Base-by-base conservation (phyloP, 2,888 invertebrate species). In the Ctenicera cuprea region DNA sequence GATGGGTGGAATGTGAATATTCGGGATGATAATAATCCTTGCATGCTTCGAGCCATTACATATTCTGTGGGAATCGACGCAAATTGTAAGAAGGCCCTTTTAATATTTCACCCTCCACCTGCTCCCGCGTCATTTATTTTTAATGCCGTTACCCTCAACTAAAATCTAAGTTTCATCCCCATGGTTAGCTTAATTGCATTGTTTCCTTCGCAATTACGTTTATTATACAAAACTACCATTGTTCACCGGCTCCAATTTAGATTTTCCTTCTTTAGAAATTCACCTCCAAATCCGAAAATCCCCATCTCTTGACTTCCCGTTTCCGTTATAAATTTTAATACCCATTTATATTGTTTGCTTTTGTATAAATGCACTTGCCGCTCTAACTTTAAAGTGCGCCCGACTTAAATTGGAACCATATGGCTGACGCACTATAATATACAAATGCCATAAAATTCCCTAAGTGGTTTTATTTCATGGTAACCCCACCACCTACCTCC, bases 191-290 rank as follows among this genome's bases (percentile, higher is more conserved):
- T 77, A 77, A 77, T 77, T 74, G 77, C 77, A 71, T 76, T 76
- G 77, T 77, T 74, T 76, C 77, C 74, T 73, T 52, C 61, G 52
- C 71, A 75, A 75, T 84, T 83, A 83, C 82, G 81, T 83, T 83
- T 82, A 82, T 83, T 83, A 82, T 79, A 76, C 77, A 81, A 81
- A 81, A 83, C 73, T 80, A 78, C 82, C 79, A 82, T 84, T 83
- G 83, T 83, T 82, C 82, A 74, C 81, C 76, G 26, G 79, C 80
- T 82, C 78, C 81, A 83, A 83, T 84, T 83, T 83, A 81, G 80
- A 83, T 78, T 81, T 82, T 80, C 80, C 80, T 78, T 75, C 79
- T 79, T 71, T 79, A 79, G 79, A 78, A 78, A 79, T 77, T 80
- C 79, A 80, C 80, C 80, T 77, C 76, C 75, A 75, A 77, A 74